Percentiles rank a stretch among this genome's conserved stretches.
phyloP scores from a whole-genome alignment of 2,888 invertebrate genomes.

The Adineta ricciae region DNA sequence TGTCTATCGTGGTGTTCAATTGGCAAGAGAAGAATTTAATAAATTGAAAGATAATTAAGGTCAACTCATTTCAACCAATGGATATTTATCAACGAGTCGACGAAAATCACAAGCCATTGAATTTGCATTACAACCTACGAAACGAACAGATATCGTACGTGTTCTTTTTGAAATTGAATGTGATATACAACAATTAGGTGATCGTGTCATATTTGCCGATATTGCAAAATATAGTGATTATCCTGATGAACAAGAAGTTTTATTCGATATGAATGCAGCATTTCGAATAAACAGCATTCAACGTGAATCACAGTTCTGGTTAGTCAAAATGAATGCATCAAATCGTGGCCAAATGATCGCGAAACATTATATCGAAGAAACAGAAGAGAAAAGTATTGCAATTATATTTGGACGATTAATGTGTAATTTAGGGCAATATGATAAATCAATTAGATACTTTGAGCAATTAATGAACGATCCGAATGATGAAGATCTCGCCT shows the following conservation, averaged over 20 bases:
- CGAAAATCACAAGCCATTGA: not conserved
- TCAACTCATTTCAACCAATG: not conserved
- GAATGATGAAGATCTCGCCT: not conserved
- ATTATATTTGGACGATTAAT: not conserved
- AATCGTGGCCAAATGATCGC: not conserved
- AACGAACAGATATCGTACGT: not conserved
- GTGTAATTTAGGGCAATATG: not conserved
- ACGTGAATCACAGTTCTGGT: not conserved
- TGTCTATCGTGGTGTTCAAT: not conserved
- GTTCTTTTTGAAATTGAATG: not conserved
- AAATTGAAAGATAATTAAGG: not conserved
- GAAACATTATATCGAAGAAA: not conserved
- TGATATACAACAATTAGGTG: not conserved
- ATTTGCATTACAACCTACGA: not conserved
- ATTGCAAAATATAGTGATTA: not conserved
- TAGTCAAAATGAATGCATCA: not conserved
- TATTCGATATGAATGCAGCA: not conserved
- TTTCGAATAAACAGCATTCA: not conserved
- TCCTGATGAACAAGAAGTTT: not conserved
- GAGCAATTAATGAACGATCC: not conserved
- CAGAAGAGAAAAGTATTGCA: not conserved
- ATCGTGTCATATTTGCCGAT: not conserved
- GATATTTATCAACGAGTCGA: not conserved
- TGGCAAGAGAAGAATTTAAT: not conserved
- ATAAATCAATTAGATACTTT: not conserved